phyloP scores from a whole-genome alignment of 2,113 vertebrate species.

The Passer domesticus region DNA sequence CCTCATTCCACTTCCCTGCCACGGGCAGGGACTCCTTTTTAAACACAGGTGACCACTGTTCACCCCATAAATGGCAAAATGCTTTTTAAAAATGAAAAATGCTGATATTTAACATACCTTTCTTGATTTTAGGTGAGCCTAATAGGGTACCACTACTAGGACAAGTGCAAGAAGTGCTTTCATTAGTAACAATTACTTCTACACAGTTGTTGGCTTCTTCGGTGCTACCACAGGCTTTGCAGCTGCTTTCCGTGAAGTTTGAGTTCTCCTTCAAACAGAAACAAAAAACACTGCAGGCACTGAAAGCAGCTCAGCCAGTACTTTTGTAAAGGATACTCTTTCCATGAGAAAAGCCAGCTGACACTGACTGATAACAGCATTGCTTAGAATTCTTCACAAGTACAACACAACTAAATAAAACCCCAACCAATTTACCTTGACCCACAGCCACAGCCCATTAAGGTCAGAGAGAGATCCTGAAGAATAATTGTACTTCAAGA shows the following conservation, averaged over 20 bases:
- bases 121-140: conserved; percentile 88
- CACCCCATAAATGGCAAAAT: not conserved
- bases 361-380: not conserved
- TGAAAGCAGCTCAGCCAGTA: not conserved
- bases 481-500: not conserved
- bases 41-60: not conserved
- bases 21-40: not conserved
- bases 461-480: not conserved
- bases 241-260: conserved; percentile 81
- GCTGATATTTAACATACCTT: conserved; percentile 70
- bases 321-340: not conserved
- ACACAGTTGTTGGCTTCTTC: conserved; percentile 77
- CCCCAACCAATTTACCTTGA: not conserved
- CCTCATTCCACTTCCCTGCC: not conserved
- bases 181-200: conserved; percentile 82
- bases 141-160: conserved; percentile 79
- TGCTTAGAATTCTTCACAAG: not conserved
- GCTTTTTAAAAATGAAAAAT: not conserved
- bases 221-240: conserved; percentile 84
- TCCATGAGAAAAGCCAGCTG: not conserved
- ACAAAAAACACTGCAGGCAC: not conserved
- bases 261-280: conserved; percentile 77
- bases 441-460: not conserved
- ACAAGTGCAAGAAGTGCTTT: conserved; percentile 86
- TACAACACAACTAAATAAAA: not conserved